A percentile compares a stretch with the other conserved stretches of the same genome.
Evolutionary conservation across 1,140 invertebrate species (phyloP).

Genomic region (Bombus cullumanus): DNA sequence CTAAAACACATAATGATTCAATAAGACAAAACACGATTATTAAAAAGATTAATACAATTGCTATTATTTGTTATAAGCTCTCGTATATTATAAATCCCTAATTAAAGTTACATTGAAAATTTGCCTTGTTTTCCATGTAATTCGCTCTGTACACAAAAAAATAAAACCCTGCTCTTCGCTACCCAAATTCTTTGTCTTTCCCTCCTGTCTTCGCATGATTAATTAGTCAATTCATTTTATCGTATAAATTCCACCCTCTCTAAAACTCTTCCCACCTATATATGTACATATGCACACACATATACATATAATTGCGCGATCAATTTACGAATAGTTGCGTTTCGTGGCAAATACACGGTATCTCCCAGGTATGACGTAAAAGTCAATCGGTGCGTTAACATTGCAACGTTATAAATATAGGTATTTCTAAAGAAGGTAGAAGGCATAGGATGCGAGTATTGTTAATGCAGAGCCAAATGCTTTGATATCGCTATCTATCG

Average conservation of each 20-base stretch:
- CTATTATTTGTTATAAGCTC: neutral
- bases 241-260: neutral
- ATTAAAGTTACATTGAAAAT: neutral
- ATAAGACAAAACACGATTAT: neutral
- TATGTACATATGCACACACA: too few species aligned
- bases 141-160: neutral
- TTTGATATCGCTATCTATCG: constrained; percentile 69
- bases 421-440: neutral
- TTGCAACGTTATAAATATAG: constrained; percentile 6
- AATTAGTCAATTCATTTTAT: neutral
- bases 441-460: constrained; percentile 1
- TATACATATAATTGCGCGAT: neutral
- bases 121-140: neutral
- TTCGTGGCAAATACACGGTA: neutral
- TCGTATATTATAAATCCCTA: neutral
- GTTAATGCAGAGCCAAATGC: constrained; percentile 36
- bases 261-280: neutral
- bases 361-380: neutral
- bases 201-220: neutral
- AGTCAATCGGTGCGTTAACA: constrained; percentile 29
- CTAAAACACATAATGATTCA: neutral
- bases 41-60: neutral
- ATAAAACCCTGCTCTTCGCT: neutral
- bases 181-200: neutral
- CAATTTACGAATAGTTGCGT: neutral